Conservation (phyloP, 2,113 vertebrate species). For the Kobus ellipsiprymnus region DNA sequence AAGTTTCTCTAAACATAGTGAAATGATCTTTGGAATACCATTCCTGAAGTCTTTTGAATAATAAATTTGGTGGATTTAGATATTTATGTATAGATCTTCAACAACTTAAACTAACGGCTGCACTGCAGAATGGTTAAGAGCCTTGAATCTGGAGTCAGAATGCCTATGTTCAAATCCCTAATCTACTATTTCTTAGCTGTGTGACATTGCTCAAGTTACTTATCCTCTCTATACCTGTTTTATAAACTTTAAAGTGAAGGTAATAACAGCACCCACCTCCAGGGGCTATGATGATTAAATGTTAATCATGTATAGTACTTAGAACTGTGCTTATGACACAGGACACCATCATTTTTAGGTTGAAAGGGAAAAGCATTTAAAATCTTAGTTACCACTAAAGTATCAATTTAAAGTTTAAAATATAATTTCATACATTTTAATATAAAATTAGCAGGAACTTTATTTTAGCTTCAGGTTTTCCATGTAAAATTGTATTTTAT, state of each 20-base stretch:
- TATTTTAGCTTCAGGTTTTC: background rate
- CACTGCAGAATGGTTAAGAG: background rate
- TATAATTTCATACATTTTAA: conserved; percentile 2
- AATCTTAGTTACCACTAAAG: background rate
- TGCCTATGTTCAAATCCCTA: background rate
- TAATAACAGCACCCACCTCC: background rate
- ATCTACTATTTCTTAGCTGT: background rate
- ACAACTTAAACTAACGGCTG: background rate
- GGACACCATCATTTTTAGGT: background rate
- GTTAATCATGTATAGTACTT: background rate
- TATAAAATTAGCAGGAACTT: conserved; percentile 24
- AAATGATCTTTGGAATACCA: background rate
- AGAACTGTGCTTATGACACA: background rate
- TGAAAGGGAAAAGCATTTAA: conserved; percentile 37
- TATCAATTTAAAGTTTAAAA: conserved; percentile 22
- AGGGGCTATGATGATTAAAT: background rate
- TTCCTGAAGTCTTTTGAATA: conserved; percentile 3
- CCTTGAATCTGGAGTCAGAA: background rate
- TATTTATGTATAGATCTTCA: conserved; percentile 11
- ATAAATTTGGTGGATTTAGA: background rate
- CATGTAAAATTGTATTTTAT: conserved; percentile 27
- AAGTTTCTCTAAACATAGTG: background rate
- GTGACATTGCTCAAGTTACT: background rate
- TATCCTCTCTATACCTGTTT: background rate
- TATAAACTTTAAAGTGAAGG: background rate